Conservation (phyloP, 2,797 vertebrate species). For the Gadopsis marmoratus region DNA sequence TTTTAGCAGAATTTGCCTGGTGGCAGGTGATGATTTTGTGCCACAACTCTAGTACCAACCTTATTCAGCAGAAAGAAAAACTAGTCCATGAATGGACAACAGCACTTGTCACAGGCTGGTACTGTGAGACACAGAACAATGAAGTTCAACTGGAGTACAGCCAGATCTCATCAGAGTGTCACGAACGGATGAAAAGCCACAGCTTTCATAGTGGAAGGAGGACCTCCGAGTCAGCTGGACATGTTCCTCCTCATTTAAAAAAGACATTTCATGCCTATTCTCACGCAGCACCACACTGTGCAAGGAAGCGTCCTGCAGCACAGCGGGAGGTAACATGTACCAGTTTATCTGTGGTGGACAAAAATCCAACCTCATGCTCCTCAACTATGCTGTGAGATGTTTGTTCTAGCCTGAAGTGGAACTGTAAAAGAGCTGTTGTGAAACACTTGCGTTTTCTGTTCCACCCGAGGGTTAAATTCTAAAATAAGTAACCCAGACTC, state of each 20-base stretch:
- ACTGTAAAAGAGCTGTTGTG: conserved; percentile 37
- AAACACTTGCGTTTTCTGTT: conserved; percentile 30
- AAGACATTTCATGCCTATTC: conserved; percentile 1
- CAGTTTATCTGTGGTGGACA: conserved; percentile 47
- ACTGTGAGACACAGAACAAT: conserved; percentile 64
- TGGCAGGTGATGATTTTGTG: too few species aligned
- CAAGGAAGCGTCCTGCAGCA: not conserved
- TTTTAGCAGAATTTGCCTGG: too few species aligned
- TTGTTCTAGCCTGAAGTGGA: conserved; percentile 52
- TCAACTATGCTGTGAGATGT: conserved; percentile 40
- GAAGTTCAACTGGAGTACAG: conserved; percentile 51
- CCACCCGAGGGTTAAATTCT: conserved; percentile 29
- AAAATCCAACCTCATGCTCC: conserved; percentile 26
- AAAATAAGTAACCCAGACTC: conserved; percentile 29
- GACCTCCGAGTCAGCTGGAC: conserved; percentile 28
- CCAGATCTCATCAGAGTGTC: conserved; percentile 66
- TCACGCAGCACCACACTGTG: not conserved
- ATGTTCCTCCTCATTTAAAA: conserved; percentile 31
- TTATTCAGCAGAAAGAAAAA: conserved; percentile 11
- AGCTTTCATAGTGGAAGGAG: conserved; percentile 20
- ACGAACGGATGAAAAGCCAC: conserved; percentile 25
- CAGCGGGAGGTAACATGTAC: not conserved
- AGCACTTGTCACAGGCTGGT: conserved; percentile 23
- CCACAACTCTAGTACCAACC: not conserved
- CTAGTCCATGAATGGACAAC: conserved; percentile 12